Evolutionary conservation across 1,140 invertebrate genomes (phyloP), one percentile per base, ranked within the genome.

Genomic region (Euura lappo): DNA sequence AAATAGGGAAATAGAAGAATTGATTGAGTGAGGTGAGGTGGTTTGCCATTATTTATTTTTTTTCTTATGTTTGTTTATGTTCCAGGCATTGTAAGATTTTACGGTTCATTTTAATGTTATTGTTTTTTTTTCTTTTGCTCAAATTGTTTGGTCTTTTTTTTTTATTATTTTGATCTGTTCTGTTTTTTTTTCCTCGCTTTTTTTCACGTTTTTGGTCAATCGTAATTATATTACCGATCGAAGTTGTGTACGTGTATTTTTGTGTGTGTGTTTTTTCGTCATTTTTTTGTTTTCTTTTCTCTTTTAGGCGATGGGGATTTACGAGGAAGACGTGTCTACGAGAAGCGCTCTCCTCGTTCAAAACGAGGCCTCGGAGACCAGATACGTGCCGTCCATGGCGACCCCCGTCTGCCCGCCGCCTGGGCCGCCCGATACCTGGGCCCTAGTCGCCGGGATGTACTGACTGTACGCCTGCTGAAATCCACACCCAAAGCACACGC

Each of bases 391-490:
- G 82, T 94, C 93, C 92, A 93, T 93, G 77, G 91, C 92, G 76
- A 92, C 92, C 81, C 93, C 93, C 75, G 92, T 93, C 89, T 93
- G 92, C 85, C 93, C 94, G 78, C 90, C 93, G 78, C 90, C 93
- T 86, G 93, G 92, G 79, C 91, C 92, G 76, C 91, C 93, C 82
- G 92, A 90, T 72, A 79, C 78, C 81, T 86, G 80, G 82, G 84
- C 85, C 80, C 86, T 87, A 75, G 93, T 92, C 72, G 93, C 93
- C 78, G 94, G 93, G 90, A 94, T 94, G 89, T 95, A 94, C 86
- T 94, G 94, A 82, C 92, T 93, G 87, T 93, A 94, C 79, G 93
- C 93, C 90, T 94, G 92, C 91, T 93, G 91, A 87, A 90, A 88
- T 86, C 80, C 84, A 87, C 85, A 89, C 81, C 84, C 86, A 85